Evolutionary conservation across 2,888 invertebrate genomes (phyloP), one percentile per base, ranked within the genome.

Genomic region (Hydraecia micacea): DNA sequence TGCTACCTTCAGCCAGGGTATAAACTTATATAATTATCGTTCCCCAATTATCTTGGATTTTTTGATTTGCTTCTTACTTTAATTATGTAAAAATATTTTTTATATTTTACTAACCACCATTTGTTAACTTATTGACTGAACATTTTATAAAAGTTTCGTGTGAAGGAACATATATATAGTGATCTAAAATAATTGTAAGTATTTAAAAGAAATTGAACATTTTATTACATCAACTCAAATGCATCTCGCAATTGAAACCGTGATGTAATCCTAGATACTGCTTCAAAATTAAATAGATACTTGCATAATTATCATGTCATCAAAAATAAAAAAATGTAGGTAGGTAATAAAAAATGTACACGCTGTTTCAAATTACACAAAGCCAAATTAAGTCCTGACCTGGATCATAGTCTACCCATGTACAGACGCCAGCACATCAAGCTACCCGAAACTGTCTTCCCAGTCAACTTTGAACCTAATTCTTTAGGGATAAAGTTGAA

Each of bases 331-430:
- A 21, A 52, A 52, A 15, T 18, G 15, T 25, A 9, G 5, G 15
- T 18, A 18, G 8, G 0, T 21, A 18, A 28, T 8, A 75, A 63
- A 28, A 49, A 49, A 65, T 49, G 32, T 32, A 65, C 21, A 15
- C 21, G n/a, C 5, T 18, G 25, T 28, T 42, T 46, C 9, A 79
- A 79, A 79, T 79, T 39, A 70, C 70, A 28, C 5, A 18, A 28
- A 36, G 28, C 25, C 28, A 63, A 80, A n/a, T n/a, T n/a, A n/a
- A n/a, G n/a, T n/a, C n/a, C n/a, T n/a, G n/a, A n/a, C n/a, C n/a
- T n/a, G n/a, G n/a, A n/a, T n/a, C n/a, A n/a, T n/a, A n/a, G n/a
- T n/a, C n/a, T n/a, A n/a, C n/a, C n/a, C n/a, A n/a, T n/a, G n/a
- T n/a, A n/a, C n/a, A n/a, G n/a, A n/a, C n/a, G n/a, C n/a, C n/a